Percentiles rank a stretch among this genome's conserved stretches.
Conservation (phyloP, 2,888 invertebrate genomes). For the Melinaea marsaeus region DNA sequence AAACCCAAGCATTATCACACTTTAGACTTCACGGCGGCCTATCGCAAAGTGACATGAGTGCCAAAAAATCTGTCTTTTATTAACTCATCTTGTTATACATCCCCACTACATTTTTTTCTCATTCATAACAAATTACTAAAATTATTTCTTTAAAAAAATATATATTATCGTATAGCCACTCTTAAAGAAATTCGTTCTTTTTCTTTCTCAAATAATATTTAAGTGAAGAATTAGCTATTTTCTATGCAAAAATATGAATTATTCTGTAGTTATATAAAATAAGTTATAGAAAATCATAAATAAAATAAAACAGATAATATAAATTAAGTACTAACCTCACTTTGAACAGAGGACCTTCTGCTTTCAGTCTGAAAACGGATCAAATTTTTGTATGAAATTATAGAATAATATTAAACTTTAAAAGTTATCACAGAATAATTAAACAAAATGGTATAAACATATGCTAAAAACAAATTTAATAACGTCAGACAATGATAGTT, state of each 20-base stretch:
- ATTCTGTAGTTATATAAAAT: too few species aligned
- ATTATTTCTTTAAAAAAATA: background rate
- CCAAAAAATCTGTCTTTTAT: constrained; percentile 28
- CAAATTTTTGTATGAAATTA: background rate
- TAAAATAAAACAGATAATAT: background rate
- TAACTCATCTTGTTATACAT: constrained; percentile 20
- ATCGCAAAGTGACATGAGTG: constrained; percentile 28
- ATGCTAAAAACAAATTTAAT: too few species aligned
- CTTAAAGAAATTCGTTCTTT: too few species aligned
- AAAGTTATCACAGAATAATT: too few species aligned
- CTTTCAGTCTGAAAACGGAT: constrained; percentile 55
- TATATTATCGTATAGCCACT: background rate
- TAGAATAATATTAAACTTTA: too few species aligned
- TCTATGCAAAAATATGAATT: too few species aligned
- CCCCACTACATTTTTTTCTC: constrained; percentile 13
- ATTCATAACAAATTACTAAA: background rate
- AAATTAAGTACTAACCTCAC: constrained; percentile 46
- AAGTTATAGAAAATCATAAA: too few species aligned
- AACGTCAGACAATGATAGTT: too few species aligned
- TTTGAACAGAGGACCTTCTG: constrained; percentile 62
- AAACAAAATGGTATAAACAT: too few species aligned
- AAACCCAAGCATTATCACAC: constrained; percentile 28
- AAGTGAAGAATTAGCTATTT: too few species aligned
- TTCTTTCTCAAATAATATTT: too few species aligned
- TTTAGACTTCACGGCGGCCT: constrained; percentile 29